Conservation (phyloP, 2,797 vertebrate genomes). For the Platalea minor region DNA sequence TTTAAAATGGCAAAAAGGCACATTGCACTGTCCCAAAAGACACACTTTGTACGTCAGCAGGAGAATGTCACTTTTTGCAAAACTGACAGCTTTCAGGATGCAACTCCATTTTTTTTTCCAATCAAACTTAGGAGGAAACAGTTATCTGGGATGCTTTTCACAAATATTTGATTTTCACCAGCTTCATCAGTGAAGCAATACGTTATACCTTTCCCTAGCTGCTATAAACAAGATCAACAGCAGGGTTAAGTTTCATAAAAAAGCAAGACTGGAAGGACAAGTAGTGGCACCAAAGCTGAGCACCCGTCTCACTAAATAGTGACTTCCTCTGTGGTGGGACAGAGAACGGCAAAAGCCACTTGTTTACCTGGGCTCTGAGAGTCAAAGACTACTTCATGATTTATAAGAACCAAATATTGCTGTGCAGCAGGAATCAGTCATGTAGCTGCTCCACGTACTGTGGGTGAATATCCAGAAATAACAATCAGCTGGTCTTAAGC, state of each 20-base stretch:
- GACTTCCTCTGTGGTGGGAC: neutral
- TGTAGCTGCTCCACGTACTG: neutral
- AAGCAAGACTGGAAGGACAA: neutral
- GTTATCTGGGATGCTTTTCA: neutral
- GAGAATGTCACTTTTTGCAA: neutral
- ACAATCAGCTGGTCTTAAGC: neutral
- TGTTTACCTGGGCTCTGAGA: neutral
- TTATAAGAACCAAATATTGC: neutral
- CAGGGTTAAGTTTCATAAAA: neutral
- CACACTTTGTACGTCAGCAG: neutral
- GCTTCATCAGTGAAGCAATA: neutral
- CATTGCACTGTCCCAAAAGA: neutral
- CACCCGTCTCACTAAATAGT: neutral
- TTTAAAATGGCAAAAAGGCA: neutral
- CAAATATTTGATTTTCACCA: neutral
- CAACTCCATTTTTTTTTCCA: neutral
- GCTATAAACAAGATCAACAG: neutral
- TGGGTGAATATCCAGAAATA: neutral
- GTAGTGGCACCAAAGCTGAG: neutral
- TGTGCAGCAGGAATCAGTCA: neutral
- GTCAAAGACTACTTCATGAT: neutral
- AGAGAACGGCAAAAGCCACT: neutral
- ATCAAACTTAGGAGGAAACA: neutral
- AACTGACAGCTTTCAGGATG: neutral
- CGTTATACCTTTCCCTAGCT: neutral